Percentiles rank a stretch among this genome's conserved stretches.
These are phyloP conservation scores for Leptopilina boulardi DNA, from an alignment of 1,140 invertebrate species.

Conservation along the genomic window DNA sequence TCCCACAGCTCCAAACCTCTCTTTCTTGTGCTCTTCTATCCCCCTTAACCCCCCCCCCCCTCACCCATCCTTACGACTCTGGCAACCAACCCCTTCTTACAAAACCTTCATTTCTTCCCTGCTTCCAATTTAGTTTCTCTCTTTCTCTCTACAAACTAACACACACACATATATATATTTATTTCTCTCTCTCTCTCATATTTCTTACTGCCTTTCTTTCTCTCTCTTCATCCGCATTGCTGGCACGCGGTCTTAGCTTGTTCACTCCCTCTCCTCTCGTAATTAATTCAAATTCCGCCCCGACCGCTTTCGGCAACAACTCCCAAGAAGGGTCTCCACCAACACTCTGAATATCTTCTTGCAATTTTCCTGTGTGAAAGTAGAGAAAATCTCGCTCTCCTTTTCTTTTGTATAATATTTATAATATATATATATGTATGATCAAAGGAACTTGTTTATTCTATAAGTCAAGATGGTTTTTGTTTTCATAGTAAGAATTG, in stretches of 20 bases:
- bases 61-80: slow-evolving; percentile 40
- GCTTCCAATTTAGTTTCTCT: slow-evolving; percentile 27
- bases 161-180: slow-evolving; percentile 1
- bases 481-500: neutral
- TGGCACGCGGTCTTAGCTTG: slow-evolving; percentile 48
- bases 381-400: slow-evolving; percentile 37
- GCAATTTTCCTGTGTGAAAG: slow-evolving; percentile 11
- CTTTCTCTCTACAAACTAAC: too few species aligned
- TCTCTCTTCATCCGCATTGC: slow-evolving; percentile 42
- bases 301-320: slow-evolving; percentile 59
- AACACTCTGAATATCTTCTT: slow-evolving; percentile 52
- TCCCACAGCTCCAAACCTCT: slow-evolving; percentile 53
- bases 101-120: slow-evolving; percentile 6
- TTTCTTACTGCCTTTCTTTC: slow-evolving; percentile 25
- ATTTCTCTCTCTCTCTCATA: slow-evolving; percentile 38
- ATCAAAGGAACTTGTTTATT: slow-evolving; percentile 14
- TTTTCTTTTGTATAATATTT: neutral
- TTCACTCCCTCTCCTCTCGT: slow-evolving; percentile 42
- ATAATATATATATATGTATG: too few species aligned
- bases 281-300: slow-evolving; percentile 68
- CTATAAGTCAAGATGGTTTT: neutral
- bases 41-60: slow-evolving; percentile 35
- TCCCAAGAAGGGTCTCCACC: slow-evolving; percentile 48
- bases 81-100: neutral
- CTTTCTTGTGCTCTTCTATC: slow-evolving; percentile 49